Conservation (phyloP, 2,888 invertebrate species). For the Napeogenes inachia region DNA sequence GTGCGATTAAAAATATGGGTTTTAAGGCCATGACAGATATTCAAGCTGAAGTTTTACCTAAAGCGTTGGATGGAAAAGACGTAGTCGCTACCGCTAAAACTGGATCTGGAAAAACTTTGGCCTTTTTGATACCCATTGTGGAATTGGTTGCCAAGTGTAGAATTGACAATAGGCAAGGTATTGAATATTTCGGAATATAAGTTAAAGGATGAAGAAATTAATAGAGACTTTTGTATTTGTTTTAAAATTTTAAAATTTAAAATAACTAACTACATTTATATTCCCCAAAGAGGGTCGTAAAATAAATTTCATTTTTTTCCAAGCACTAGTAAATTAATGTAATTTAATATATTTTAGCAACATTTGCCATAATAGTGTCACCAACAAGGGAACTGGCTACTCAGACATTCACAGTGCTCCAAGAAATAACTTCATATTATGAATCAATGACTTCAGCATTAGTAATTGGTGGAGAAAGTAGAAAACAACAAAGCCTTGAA, state of each 20-base stretch:
- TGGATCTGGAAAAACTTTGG: conserved; percentile 97
- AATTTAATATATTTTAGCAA: conserved; percentile 71
- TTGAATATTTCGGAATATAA: neutral
- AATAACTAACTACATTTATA: too few relatives aligned
- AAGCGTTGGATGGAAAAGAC: conserved; percentile 91
- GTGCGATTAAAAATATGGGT: conserved; percentile 90
- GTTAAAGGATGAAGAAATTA: too few relatives aligned
- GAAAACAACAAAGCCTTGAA: conserved; percentile 90
- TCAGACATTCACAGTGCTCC: conserved; percentile 95
- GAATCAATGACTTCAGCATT: conserved; percentile 89
- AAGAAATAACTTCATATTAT: conserved; percentile 88
- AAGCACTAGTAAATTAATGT: conserved; percentile 9
- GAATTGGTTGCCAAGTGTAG: conserved; percentile 85
- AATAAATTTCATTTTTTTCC: neutral
- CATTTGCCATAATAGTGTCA: conserved; percentile 93
- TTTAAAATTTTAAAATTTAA: too few relatives aligned
- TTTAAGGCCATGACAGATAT: conserved; percentile 96
- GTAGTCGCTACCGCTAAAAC: conserved; percentile 97
- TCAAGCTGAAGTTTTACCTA: conserved; percentile 90
- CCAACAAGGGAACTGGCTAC: conserved; percentile 97
- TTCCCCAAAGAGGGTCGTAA: too few relatives aligned
- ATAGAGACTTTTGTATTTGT: too few relatives aligned
- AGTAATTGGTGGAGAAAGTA: conserved; percentile 94
- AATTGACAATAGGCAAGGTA: conserved; percentile 32
- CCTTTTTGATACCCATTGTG: conserved; percentile 95